These are phyloP conservation scores for Theristicus caerulescens DNA, from an alignment of 2,113 vertebrate species.

Conservation along the genomic window DNA sequence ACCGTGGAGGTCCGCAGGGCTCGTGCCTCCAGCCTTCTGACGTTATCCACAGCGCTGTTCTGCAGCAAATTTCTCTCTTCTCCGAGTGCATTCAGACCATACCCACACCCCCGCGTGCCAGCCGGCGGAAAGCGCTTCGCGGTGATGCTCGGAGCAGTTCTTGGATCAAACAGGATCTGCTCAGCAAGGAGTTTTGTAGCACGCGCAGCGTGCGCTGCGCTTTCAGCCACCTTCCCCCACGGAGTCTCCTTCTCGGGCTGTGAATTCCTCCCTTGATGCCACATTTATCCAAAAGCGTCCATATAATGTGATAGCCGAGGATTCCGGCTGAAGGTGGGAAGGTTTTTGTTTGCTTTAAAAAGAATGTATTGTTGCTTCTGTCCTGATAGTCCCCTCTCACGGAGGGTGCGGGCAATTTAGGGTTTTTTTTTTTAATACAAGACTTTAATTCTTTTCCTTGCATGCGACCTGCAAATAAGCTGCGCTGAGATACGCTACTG, in stretches of 20 bases:
- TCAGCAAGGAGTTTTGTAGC: not conserved
- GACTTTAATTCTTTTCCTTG: not conserved
- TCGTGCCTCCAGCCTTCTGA: rapidly evolving
- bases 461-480: not conserved
- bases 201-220: not conserved
- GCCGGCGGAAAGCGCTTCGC: rapidly evolving
- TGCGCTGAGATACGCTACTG: rapidly evolving
- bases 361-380: not conserved
- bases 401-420: not conserved
- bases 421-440: too few relatives aligned
- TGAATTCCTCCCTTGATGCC: not conserved
- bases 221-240: not conserved
- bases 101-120: not conserved
- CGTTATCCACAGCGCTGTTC: not conserved
- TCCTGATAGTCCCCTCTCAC: not conserved
- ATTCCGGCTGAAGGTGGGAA: not conserved
- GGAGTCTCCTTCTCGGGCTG: not conserved
- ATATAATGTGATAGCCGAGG: rapidly evolving
- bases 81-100: rapidly evolving
- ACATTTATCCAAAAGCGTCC: not conserved
- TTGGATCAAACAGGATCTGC: not conserved
- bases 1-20: rapidly evolving
- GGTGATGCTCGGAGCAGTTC: not conserved
- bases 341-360: not conserved
- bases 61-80: not conserved